Conservation (phyloP, 2,888 invertebrate species). For the Euplexia lucipara region DNA sequence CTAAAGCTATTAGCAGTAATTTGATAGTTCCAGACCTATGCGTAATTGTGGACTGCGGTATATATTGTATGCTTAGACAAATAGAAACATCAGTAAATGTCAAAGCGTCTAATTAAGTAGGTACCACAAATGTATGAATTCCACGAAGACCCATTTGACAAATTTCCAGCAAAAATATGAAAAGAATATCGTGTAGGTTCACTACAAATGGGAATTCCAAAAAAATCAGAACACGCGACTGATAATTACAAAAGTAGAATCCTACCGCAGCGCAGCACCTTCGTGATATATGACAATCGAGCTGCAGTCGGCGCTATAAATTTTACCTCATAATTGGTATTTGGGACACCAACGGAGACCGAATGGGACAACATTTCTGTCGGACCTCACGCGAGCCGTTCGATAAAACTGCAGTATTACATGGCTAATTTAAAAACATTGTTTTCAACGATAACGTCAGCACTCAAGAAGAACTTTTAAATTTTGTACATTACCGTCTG, state of each 20-base stretch:
- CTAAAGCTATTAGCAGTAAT: conserved; percentile 41
- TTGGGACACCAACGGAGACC: conserved; percentile 67
- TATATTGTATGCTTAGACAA: conserved; percentile 12
- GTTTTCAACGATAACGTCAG: conserved; percentile 12
- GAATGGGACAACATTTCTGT: conserved; percentile 59
- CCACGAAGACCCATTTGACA: conserved; percentile 4
- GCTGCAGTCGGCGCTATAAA: conserved; percentile 67
- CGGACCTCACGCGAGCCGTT: conserved; percentile 60
- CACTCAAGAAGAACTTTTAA: conserved; percentile 30
- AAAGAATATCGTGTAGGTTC: conserved; percentile 16
- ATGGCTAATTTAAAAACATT: conserved; percentile 52
- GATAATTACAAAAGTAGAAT: conserved; percentile 62
- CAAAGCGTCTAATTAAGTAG: conserved; percentile 18
- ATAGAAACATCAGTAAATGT: conserved; percentile 22
- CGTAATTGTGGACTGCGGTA: conserved; percentile 10
- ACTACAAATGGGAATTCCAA: conserved; percentile 29
- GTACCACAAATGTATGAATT: neutral
- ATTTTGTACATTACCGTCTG: conserved; percentile 49
- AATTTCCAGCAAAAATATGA: conserved; percentile 17
- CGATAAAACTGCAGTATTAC: conserved; percentile 62
- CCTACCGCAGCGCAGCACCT: conserved; percentile 55
- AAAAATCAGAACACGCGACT: conserved; percentile 57
- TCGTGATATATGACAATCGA: conserved; percentile 68
- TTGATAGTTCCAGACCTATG: conserved; percentile 23
- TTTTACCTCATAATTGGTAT: conserved; percentile 72